Conservation (phyloP, 2,888 invertebrate species). For the Melipona beecheii region DNA sequence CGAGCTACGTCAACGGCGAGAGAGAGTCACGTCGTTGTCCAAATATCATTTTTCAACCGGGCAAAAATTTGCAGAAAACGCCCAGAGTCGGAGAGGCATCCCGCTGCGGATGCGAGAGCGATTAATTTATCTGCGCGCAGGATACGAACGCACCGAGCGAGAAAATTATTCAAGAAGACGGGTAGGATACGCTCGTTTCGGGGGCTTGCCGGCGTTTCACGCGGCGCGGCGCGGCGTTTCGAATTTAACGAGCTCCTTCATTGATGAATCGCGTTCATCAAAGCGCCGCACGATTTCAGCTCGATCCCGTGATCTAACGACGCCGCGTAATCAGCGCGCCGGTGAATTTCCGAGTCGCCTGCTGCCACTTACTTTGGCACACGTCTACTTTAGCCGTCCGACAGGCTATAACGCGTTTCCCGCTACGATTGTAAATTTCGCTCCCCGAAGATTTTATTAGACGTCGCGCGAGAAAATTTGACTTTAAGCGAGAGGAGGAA, state of each 20-base stretch:
- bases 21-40: not conserved
- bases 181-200: constrained; percentile 45
- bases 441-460: not conserved
- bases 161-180: constrained; percentile 59
- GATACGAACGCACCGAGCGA: constrained; percentile 42
- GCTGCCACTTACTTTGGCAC: constrained; percentile 51
- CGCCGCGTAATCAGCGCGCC: constrained; percentile 48
- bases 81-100: not conserved
- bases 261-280: constrained; percentile 76
- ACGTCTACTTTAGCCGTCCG: constrained; percentile 28
- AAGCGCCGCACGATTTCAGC: constrained; percentile 59
- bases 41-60: not conserved
- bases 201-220: constrained; percentile 47
- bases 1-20: not conserved
- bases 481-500: not conserved
- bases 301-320: constrained; percentile 56
- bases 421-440: constrained; percentile 2
- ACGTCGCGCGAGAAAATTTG: not conserved
- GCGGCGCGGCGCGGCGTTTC: constrained; percentile 24
- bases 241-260: constrained; percentile 78
- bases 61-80: constrained; percentile 8
- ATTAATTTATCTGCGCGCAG: constrained; percentile 61
- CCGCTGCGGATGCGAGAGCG: constrained; percentile 7
- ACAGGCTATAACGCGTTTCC: constrained; percentile 27
- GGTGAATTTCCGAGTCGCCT: constrained; percentile 38